phyloP scores from a whole-genome alignment of 2,113 vertebrate species.

The Petroica traversi region DNA sequence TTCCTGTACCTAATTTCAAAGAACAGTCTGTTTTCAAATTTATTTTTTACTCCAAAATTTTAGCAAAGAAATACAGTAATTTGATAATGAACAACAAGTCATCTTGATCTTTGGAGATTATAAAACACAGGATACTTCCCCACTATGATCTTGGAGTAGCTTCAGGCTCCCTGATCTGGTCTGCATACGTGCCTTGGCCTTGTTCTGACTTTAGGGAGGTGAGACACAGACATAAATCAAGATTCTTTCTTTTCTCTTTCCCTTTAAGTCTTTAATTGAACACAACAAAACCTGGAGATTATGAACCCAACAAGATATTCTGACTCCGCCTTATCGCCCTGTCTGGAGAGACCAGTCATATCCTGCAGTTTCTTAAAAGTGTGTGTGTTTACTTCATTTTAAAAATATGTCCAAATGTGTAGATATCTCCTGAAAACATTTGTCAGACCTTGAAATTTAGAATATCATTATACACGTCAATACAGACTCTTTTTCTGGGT shows the following conservation, averaged over 20 bases:
- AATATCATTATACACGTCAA: not conserved
- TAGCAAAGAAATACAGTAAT: not conserved
- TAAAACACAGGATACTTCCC: not conserved
- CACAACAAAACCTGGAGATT: not conserved
- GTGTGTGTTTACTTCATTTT: not conserved
- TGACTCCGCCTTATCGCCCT: not conserved
- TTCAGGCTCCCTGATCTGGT: not conserved
- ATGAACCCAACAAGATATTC: not conserved
- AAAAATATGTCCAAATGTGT: not conserved
- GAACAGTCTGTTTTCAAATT: not conserved
- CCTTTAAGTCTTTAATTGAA: not conserved
- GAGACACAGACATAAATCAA: not conserved
- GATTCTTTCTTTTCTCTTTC: not conserved
- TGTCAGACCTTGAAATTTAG: not conserved
- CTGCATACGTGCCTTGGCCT: not conserved
- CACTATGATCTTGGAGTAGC: not conserved
- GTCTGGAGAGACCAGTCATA: not conserved
- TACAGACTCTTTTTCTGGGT: not conserved
- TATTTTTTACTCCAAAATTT: not conserved
- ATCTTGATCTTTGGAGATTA: not conserved
- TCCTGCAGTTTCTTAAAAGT: not conserved
- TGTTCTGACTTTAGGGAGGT: not conserved
- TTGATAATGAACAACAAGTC: not conserved
- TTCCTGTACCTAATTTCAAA: not conserved
- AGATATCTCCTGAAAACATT: not conserved